A percentile compares a stretch with the other conserved stretches of the same genome.
Conservation (phyloP, 2,797 vertebrate species). For the Hippoglossus hippoglossus region DNA sequence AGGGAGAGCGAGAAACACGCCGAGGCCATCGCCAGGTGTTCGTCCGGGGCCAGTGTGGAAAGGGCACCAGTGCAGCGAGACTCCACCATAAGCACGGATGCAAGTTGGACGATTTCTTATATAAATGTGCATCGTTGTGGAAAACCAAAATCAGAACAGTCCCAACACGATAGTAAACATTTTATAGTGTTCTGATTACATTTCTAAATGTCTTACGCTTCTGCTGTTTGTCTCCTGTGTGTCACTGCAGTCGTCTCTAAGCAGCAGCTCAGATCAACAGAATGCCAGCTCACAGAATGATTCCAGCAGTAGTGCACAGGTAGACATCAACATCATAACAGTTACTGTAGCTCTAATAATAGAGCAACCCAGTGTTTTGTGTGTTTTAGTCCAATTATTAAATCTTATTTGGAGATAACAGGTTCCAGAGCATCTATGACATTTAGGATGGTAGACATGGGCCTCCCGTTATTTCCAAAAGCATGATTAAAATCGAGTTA, state of each 20-base stretch:
- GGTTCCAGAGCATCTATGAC: background rate
- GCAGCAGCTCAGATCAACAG: slow-evolving; percentile 91
- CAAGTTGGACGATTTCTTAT: slow-evolving; percentile 65
- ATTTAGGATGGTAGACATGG: background rate
- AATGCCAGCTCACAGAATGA: slow-evolving; percentile 89
- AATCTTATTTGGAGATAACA: background rate
- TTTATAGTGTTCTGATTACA: slow-evolving; percentile 7
- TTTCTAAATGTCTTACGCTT: slow-evolving; percentile 10
- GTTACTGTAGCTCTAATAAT: no score
- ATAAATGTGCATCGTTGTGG: slow-evolving; percentile 1
- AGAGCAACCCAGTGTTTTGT: background rate
- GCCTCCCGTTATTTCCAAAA: no score
- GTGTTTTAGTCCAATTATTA: background rate
- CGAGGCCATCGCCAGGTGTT: slow-evolving; percentile 93
- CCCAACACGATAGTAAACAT: background rate
- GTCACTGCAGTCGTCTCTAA: slow-evolving; percentile 90
- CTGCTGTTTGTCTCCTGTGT: slow-evolving; percentile 35
- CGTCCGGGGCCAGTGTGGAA: slow-evolving; percentile 91
- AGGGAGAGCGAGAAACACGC: slow-evolving; percentile 94
- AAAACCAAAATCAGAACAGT: background rate
- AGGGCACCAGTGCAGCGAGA: slow-evolving; percentile 90
- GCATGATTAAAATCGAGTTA: no score
- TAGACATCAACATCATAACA: slow-evolving; percentile 54
- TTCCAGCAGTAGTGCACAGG: slow-evolving; percentile 93
- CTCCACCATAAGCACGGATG: slow-evolving; percentile 96